phyloP scores from a whole-genome alignment of 2,888 invertebrate species.

The Plagodis dolabraria region DNA sequence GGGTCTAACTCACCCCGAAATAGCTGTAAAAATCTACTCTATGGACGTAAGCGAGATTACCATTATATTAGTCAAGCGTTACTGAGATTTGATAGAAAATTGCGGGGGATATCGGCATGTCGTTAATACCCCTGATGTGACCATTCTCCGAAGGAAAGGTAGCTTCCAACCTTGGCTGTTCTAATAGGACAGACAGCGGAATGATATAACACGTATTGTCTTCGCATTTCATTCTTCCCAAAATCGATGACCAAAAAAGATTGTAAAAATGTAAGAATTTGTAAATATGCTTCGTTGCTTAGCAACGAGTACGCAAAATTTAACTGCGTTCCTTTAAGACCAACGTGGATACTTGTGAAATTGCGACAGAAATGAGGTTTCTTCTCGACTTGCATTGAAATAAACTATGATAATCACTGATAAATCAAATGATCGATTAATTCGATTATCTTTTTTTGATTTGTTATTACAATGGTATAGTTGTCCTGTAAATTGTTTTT shows the following conservation, averaged over 20 bases:
- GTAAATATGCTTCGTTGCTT: constrained; percentile 66
- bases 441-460: neutral
- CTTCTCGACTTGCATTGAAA: too few species aligned
- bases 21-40: neutral
- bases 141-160: constrained; percentile 12
- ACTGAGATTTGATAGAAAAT: neutral
- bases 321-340: constrained; percentile 33
- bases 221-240: constrained; percentile 64
- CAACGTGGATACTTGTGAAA: neutral
- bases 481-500: neutral
- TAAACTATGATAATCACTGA: neutral
- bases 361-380: neutral
- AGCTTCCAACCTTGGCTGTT: constrained; percentile 16
- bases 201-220: constrained; percentile 33
- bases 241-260: constrained; percentile 74
- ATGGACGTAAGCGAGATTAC: neutral
- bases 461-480: neutral
- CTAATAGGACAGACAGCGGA: constrained; percentile 14
- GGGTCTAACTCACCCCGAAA: neutral
- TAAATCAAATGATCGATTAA: neutral
- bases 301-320: constrained; percentile 54
- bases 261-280: constrained; percentile 58
- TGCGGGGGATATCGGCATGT: neutral
- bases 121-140: neutral
- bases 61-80: constrained; percentile 13